These are phyloP conservation scores for Stomatorhinus walkeri DNA, from an alignment of 2,797 vertebrate genomes.

Conservation along the genomic window DNA sequence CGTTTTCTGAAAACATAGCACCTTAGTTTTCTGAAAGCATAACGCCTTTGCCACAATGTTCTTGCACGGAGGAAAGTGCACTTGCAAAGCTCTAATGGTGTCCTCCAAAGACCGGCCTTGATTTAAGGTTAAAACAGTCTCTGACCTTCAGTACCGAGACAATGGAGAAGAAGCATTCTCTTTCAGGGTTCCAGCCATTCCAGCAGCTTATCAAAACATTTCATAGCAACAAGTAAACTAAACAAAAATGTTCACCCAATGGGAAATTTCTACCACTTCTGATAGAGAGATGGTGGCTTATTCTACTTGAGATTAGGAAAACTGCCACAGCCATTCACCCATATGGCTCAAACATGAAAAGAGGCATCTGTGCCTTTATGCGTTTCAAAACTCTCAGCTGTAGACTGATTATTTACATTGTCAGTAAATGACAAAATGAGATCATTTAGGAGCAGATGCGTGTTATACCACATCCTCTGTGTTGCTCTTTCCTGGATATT, in stretches of 20 bases:
- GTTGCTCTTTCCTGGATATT: not conserved
- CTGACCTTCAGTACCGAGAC: not conserved
- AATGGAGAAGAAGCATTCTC: not conserved
- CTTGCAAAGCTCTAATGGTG: not conserved
- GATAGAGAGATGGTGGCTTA: not conserved
- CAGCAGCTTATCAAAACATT: not conserved
- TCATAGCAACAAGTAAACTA: not conserved
- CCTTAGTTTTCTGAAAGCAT: not conserved
- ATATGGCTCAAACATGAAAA: not conserved
- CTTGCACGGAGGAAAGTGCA: not conserved
- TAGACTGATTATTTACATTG: conserved; percentile 8
- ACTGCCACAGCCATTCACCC: not conserved
- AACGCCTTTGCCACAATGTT: not conserved
- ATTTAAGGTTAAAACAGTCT: not conserved
- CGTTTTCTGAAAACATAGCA: not conserved
- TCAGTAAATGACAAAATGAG: not conserved
- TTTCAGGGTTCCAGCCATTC: not conserved
- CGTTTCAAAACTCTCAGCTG: not conserved
- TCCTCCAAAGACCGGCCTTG: not conserved
- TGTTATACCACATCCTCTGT: not conserved
- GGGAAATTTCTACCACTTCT: not conserved
- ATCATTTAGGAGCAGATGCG: not conserved
- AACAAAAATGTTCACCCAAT: not conserved
- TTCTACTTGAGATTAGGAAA: not conserved
- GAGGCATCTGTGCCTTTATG: conserved; percentile 7